phyloP scores from a whole-genome alignment of 2,113 vertebrate species.

The Sterna hirundo region DNA sequence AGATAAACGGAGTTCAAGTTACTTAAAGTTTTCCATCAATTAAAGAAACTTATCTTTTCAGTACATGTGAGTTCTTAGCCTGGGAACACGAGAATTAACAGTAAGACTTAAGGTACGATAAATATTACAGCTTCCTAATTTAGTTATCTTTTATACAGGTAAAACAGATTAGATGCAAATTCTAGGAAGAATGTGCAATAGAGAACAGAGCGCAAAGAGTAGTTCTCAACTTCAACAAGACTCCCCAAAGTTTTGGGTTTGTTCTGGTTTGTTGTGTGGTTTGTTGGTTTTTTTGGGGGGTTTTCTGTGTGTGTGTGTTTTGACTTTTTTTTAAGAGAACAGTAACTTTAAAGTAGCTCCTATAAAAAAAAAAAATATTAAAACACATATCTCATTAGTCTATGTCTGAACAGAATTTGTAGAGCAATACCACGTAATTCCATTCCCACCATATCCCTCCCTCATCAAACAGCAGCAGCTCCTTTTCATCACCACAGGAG shows the following conservation, averaged over 20 bases:
- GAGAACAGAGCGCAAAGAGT: background rate
- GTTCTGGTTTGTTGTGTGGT: background rate
- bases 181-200: background rate
- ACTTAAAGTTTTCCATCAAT: constrained; percentile 3
- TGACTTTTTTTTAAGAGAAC: background rate
- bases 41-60: constrained; percentile 11
- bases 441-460: background rate
- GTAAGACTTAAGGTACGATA: background rate
- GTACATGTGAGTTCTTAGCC: background rate
- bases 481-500: constrained; percentile 59
- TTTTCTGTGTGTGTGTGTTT: background rate
- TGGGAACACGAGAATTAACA: background rate
- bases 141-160: background rate
- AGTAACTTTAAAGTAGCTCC: background rate
- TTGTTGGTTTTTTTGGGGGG: too few species aligned
- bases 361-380: background rate
- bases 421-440: background rate
- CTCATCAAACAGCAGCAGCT: background rate
- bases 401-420: background rate
- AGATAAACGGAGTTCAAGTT: constrained; percentile 38
- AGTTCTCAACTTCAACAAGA: background rate
- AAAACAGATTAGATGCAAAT: background rate
- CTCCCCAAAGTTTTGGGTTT: background rate
- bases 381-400: background rate
- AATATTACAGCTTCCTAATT: background rate